Evolutionary conservation across 2,797 vertebrate genomes (phyloP), one percentile per base, ranked within the genome.

Genomic region (Sciaenops ocellatus): DNA sequence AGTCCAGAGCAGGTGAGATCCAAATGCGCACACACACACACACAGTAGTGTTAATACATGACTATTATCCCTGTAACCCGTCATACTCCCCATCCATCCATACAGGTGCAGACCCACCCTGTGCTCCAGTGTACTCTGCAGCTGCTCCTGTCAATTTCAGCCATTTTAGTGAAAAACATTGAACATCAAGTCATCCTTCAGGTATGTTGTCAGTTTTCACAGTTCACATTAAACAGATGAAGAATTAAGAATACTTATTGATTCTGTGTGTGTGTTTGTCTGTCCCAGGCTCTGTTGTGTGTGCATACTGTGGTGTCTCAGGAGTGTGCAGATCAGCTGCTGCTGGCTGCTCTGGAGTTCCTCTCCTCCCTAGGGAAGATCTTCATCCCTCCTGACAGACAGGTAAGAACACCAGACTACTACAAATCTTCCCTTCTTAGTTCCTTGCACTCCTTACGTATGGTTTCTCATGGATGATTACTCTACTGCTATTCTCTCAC

Each of bases 321-420:
- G 42, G 90, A 92, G 59, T 95, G 95, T 85, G 88, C 92, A 0
- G 96, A 98, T 78, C 88, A 96, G 0, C 76, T 97, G 73, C 84
- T 95, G 55, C 90, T 98, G 68, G 95, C 96, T n/a, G 76, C 92
- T 57, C 89, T 96, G 78, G 95, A 96, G 76, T 97, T 98, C 84
- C 89, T 98, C 24, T 94, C 95, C 61, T 96, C 96, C 5, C 78
- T 98, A 57, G 97, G 98, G 69, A 97, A 95, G 85, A 84, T 96
- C 42, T 95, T 95, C 71, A 84, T 99, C 57, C 95, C 96, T 66
- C 88, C 89, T 26, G 94, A 96, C 76, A 87, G 90, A 79, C 97
- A 98, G 97, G 98, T 98, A 76, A 72, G 42, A 13, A 44, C 69
- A 69, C 22, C 64, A 26, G 10, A 67, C 5, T 18, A 7, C 20